Evolutionary conservation across 2,797 vertebrate genomes (phyloP).

Genomic region (Melanotaenia parkinsoni): DNA sequence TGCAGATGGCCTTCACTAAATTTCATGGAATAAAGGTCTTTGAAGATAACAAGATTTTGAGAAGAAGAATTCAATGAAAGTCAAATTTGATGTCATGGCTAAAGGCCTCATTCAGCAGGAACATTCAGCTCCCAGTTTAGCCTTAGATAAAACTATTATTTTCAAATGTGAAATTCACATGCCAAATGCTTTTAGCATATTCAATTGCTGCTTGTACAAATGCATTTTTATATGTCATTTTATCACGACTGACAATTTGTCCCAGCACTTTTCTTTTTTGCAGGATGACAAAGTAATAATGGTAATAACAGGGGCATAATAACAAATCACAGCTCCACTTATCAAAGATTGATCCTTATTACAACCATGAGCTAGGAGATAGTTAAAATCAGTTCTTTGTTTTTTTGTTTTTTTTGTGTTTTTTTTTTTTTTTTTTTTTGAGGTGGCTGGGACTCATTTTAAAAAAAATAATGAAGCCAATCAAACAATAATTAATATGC

Average conservation of each 20-base stretch:
- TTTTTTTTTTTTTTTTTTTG: not conserved
- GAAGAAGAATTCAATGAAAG: constrained; percentile 25
- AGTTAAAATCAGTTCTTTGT: not conserved
- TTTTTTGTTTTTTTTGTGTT: too few species aligned
- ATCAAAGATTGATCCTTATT: constrained; percentile 22
- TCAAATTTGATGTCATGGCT: constrained; percentile 32
- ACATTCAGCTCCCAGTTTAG: constrained; percentile 14
- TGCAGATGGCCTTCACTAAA: constrained; percentile 34
- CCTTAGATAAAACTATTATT: not conserved
- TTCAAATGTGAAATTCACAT: constrained; percentile 7
- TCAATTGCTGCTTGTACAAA: not conserved
- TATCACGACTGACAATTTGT: constrained; percentile 8
- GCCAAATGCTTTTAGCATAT: constrained; percentile 16
- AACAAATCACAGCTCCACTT: constrained; percentile 16
- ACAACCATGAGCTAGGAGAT: constrained; percentile 6
- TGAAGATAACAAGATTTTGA: constrained; percentile 44
- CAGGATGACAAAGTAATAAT: constrained; percentile 27
- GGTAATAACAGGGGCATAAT: constrained; percentile 19
- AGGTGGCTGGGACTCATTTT: not conserved
- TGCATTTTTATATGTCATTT: not conserved
- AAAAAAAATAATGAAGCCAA: constrained; percentile 1
- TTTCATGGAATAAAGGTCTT: constrained; percentile 39
- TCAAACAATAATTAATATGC: not conserved
- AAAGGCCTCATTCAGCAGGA: constrained; percentile 9
- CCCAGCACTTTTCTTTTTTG: constrained; percentile 2